Evolutionary conservation across 2,113 vertebrate species (phyloP), one percentile per base, ranked within the genome.

Genomic region (Anolis carolinensis): DNA sequence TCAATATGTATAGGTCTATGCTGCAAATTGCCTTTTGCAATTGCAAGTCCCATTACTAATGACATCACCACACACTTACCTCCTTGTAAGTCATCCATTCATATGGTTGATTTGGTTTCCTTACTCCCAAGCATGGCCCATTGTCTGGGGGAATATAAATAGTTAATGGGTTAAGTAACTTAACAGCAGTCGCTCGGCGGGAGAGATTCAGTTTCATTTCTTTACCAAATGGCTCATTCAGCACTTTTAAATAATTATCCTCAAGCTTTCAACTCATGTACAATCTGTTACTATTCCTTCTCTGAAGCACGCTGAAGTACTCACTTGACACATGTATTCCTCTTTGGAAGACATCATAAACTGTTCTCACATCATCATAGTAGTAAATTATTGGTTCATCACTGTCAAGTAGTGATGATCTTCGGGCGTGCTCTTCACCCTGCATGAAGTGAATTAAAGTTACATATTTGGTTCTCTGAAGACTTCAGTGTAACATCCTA

Each of bases 11-110:
- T 36, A 72, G 70, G 16, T 36, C 4, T 72, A 20, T 34, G 70
- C 32, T 20, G 32, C 34, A 36, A 72, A 72, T 18, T 36, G 32
- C 34, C 32, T 27, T 67, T 27, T 20, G 62, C 62, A 63, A 63
- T 63, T 63, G 18, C 14, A 55, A 55, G 14, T 55, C 14, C 52
- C 52, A 63, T 63, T 65, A 25, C 20, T 48, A 59, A 10, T 34
- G n/a, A 11, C 23, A 32, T 21, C 9, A 52, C n/a, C 23, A 52
- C 23, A 34, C 16, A 74, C 96, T 95, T 93, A 99, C 99, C 96
- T 99, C 97, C 93, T 93, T 96, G 81, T 99, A 99, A 2, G 98
- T 97, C 86, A 97, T 96, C 99, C 99, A 99, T 89, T 98, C 97
- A n/a, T 99, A 99, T 0, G 98, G 97, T 84, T 98, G 96, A 93